Conservation (phyloP, 2,797 vertebrate species). For the Vespertilio murinus region DNA sequence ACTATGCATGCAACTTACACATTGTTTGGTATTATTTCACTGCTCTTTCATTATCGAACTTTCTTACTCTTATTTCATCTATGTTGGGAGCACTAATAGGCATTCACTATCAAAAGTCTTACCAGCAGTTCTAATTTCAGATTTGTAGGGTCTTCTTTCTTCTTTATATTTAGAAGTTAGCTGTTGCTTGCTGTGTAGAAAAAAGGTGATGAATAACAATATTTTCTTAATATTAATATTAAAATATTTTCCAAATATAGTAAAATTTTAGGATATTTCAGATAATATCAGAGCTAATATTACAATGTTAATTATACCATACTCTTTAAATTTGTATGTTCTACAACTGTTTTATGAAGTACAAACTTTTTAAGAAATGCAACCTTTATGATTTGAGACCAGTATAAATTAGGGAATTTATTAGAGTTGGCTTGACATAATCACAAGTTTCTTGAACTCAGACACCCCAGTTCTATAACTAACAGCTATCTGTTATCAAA, state of each 20-base stretch:
- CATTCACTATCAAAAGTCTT: slow-evolving; percentile 80
- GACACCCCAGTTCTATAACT: neutral
- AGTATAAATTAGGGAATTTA: neutral
- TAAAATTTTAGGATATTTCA: slow-evolving; percentile 19
- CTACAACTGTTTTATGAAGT: no score
- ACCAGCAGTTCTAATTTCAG: slow-evolving; percentile 76
- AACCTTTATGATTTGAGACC: neutral
- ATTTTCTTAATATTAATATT: neutral
- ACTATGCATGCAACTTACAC: neutral
- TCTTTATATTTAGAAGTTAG: slow-evolving; percentile 49
- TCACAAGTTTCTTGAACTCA: neutral
- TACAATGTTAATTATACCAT: no score
- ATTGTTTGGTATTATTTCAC: neutral
- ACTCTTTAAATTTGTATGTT: no score
- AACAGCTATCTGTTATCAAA: neutral
- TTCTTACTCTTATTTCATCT: slow-evolving; percentile 85
- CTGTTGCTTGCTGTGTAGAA: slow-evolving; percentile 82
- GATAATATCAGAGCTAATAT: neutral
- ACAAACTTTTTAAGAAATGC: neutral
- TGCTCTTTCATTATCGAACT: neutral
- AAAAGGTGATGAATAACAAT: neutral
- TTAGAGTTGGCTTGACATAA: neutral
- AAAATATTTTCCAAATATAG: slow-evolving; percentile 1
- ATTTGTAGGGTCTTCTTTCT: slow-evolving; percentile 78
- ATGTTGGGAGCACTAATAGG: slow-evolving; percentile 85